Conservation (phyloP, 2,797 vertebrate species). For the Helarctos malayanus region DNA sequence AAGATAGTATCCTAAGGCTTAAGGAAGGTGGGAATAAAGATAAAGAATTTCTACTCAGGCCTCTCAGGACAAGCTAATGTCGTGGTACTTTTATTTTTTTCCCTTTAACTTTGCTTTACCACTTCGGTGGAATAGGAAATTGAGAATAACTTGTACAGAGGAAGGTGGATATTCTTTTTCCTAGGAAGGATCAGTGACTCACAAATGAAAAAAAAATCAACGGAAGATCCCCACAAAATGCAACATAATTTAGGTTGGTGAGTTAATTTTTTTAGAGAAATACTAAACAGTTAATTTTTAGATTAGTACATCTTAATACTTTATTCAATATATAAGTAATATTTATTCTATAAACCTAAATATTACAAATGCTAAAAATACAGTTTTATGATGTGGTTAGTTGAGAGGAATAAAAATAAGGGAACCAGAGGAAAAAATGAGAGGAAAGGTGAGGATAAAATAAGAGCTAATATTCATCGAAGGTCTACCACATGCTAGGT, state of each 20-base stretch:
- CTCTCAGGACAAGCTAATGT: background rate
- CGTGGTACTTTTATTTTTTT: background rate
- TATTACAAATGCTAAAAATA: slow-evolving; percentile 5
- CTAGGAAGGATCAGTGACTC: background rate
- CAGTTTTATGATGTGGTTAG: background rate
- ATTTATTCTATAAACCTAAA: slow-evolving; percentile 30
- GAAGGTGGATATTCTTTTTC: slow-evolving; percentile 2
- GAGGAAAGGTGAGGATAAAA: background rate
- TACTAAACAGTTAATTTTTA: slow-evolving; percentile 53
- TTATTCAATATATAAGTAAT: background rate
- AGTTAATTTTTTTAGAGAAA: slow-evolving; percentile 11
- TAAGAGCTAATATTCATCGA: background rate
- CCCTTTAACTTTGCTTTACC: background rate
- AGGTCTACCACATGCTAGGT: background rate
- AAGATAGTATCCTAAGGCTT: background rate
- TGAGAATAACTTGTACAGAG: background rate
- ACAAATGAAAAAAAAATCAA: background rate
- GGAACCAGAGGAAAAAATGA: background rate
- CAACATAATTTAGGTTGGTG: background rate
- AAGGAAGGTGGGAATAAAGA: background rate
- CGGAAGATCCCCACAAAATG: background rate
- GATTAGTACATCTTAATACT: background rate
- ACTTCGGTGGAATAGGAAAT: background rate
- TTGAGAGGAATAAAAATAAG: background rate
- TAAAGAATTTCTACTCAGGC: background rate